These are phyloP conservation scores for Tiliacea aurago DNA, from an alignment of 2,888 invertebrate genomes.

Conservation along the genomic window DNA sequence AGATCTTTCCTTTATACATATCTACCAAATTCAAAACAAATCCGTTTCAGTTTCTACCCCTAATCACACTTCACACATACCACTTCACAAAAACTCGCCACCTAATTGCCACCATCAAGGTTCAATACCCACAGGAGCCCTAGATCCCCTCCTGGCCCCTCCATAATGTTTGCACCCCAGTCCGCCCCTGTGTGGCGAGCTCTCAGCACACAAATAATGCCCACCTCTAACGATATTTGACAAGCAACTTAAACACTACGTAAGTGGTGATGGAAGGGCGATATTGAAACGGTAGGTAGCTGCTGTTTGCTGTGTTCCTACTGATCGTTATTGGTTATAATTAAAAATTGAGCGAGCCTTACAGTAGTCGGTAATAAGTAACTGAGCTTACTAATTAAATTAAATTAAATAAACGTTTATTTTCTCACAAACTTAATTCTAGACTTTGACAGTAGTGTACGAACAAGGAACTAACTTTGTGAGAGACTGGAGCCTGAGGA, in stretches of 20 bases:
- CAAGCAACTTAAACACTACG: conserved; percentile 64
- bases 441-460: no score
- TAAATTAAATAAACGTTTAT: no score
- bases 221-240: conserved; percentile 74
- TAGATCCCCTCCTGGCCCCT: conserved; percentile 41
- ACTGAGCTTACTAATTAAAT: no score
- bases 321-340: not conserved
- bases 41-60: conserved; percentile 28
- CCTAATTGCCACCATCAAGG: conserved; percentile 57
- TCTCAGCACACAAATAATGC: conserved; percentile 74
- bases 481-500: no score
- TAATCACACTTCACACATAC: conserved; percentile 27
- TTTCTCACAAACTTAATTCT: no score
- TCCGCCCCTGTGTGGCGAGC: conserved; percentile 67
- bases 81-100: conserved; percentile 32
- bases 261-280: conserved; percentile 38
- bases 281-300: conserved; percentile 30
- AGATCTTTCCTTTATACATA: not conserved
- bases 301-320: conserved; percentile 7
- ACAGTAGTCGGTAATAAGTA: no score
- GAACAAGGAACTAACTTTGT: no score
- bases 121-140: conserved; percentile 52
- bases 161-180: conserved; percentile 47
- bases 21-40: conserved; percentile 37
- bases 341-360: no score